phyloP scores from a whole-genome alignment of 2,888 invertebrate species.

The Therioaphis trifolii region DNA sequence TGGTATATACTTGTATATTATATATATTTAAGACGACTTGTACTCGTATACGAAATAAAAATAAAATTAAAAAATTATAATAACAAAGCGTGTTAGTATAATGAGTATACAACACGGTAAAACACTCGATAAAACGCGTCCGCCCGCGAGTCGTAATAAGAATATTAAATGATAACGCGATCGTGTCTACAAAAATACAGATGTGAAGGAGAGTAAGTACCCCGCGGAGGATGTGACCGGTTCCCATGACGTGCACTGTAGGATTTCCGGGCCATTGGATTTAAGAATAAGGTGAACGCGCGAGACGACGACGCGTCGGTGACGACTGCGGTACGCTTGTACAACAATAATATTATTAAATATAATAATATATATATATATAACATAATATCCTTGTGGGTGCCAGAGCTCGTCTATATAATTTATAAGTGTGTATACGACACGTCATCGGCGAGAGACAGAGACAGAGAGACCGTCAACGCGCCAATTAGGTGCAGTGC shows the following conservation, averaged over 20 bases:
- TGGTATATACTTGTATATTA: no score
- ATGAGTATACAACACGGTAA: neutral
- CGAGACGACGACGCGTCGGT: neutral
- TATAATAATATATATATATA: neutral
- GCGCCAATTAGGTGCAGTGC: slow-evolving; percentile 57
- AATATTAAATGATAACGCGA: neutral
- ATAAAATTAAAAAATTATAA: no score
- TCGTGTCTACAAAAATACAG: no score
- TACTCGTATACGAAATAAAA: no score
- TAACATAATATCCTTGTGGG: neutral
- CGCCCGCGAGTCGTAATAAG: neutral
- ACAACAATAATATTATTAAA: neutral
- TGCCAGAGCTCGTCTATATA: neutral
- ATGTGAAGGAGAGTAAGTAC: no score
- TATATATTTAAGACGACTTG: no score
- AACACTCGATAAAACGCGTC: neutral
- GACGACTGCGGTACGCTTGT: slow-evolving; percentile 8
- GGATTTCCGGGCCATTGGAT: slow-evolving; percentile 62
- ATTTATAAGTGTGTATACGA: neutral
- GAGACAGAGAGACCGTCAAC: slow-evolving; percentile 8
- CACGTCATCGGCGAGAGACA: neutral
- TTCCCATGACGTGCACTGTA: slow-evolving; percentile 58
- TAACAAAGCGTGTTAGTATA: no score
- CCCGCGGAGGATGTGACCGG: slow-evolving; percentile 49
- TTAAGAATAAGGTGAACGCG: slow-evolving; percentile 24